Percentiles rank a stretch among this genome's conserved stretches.
These are phyloP conservation scores for Rhagonycha fulva DNA, from an alignment of 2,888 invertebrate genomes.

Conservation along the genomic window DNA sequence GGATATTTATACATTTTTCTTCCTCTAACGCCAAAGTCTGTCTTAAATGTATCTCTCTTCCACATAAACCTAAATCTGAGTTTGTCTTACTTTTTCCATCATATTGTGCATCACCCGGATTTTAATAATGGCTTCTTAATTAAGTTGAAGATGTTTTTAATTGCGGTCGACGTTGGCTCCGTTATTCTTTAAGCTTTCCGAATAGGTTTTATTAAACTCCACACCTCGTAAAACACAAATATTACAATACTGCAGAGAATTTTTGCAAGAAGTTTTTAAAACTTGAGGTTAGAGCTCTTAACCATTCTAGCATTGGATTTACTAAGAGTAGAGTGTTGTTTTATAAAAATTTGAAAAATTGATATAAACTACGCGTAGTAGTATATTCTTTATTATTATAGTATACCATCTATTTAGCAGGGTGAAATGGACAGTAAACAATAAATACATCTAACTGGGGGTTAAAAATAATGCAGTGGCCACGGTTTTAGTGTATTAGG, in stretches of 20 bases:
- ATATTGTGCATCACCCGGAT: constrained; percentile 48
- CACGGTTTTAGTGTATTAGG: constrained; percentile 42
- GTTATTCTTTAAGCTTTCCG: constrained; percentile 50
- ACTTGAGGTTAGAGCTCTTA: neutral
- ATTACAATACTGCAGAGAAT: constrained; percentile 37
- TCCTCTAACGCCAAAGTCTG: constrained; percentile 42
- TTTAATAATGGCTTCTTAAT: constrained; percentile 56
- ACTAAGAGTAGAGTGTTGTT: neutral
- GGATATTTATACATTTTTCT: constrained; percentile 47
- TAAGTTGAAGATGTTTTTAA: constrained; percentile 56
- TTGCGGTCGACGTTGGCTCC: constrained; percentile 50
- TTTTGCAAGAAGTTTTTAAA: constrained; percentile 7
- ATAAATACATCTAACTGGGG: constrained; percentile 39
- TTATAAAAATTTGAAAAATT: neutral
- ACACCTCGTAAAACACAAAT: constrained; percentile 54
- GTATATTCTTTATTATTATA: neutral
- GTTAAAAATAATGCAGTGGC: constrained; percentile 47
- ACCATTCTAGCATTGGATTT: neutral
- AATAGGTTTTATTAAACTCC: constrained; percentile 53
- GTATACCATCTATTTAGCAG: constrained; percentile 36
- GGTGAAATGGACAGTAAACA: constrained; percentile 43
- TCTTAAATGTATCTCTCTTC: constrained; percentile 32
- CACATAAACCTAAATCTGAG: constrained; percentile 20
- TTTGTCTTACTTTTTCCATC: constrained; percentile 41
- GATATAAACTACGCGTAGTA: neutral